Evolutionary conservation across 2,888 invertebrate species (phyloP).

Genomic region (Taenaris catops): DNA sequence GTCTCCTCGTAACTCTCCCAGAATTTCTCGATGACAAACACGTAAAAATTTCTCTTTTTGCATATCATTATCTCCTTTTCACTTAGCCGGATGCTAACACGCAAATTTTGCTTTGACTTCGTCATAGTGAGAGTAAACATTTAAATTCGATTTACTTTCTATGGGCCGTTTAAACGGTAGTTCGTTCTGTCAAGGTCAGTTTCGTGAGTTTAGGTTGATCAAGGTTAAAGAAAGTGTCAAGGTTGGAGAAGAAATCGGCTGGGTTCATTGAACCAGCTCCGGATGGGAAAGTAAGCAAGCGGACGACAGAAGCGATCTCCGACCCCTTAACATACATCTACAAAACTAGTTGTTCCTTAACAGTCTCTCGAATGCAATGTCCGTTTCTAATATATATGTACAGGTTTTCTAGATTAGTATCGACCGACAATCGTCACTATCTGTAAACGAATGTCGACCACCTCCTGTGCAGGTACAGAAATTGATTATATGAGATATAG

Average conservation of each 20-base stretch:
- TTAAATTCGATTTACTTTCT: conserved; percentile 63
- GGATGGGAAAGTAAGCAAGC: conserved; percentile 74
- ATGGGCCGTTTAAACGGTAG: conserved; percentile 33
- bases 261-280: conserved; percentile 63
- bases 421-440: conserved; percentile 28
- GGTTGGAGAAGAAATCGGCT: conserved; percentile 72
- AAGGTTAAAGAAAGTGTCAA: conserved; percentile 79
- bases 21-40: conserved; percentile 70
- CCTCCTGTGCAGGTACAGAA: no score
- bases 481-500: background rate
- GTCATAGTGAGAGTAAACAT: conserved; percentile 71
- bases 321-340: conserved; percentile 73
- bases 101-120: conserved; percentile 61
- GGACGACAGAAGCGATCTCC: conserved; percentile 39
- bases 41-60: conserved; percentile 77
- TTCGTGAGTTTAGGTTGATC: conserved; percentile 40
- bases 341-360: conserved; percentile 58
- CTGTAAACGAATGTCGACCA: conserved; percentile 29
- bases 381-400: conserved; percentile 28
- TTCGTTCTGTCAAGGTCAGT: conserved; percentile 55
- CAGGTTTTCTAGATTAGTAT: conserved; percentile 42
- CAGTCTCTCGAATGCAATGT: conserved; percentile 32
- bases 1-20: conserved; percentile 66
- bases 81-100: conserved; percentile 57
- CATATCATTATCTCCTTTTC: conserved; percentile 76